Evolutionary conservation across 2,888 invertebrate genomes (phyloP), one percentile per base, ranked within the genome.

Genomic region (Hoplodrina blanda): DNA sequence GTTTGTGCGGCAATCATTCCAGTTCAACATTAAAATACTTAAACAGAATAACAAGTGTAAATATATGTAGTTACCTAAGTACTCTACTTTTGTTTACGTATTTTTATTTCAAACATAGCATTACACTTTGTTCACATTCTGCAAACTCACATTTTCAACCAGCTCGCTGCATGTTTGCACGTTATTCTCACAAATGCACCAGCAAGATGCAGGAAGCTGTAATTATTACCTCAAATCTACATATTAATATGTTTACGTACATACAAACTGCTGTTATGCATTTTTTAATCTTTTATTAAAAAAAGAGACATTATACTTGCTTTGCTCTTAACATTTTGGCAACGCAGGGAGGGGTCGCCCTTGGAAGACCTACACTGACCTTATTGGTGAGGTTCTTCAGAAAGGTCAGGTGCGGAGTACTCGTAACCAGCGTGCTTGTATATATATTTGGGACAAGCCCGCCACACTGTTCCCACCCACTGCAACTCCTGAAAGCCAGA

Each of bases 321-420:
- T 33, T 17, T 17, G 15, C 61, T 72, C 17, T n/a, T 11, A 41
- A 72, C 61, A 61, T 50, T 55, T 49, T 62, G 62, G 15, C 30
- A n/a, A n/a, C n/a, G n/a, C n/a, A n/a, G n/a, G n/a, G n/a, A n/a
- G n/a, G n/a, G n/a, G n/a, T n/a, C n/a, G n/a, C n/a, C n/a, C n/a
- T n/a, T n/a, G n/a, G n/a, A n/a, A n/a, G n/a, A n/a, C n/a, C n/a
- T n/a, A n/a, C n/a, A n/a, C n/a, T n/a, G n/a, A n/a, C n/a, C n/a
- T n/a, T n/a, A n/a, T n/a, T n/a, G n/a, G n/a, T n/a, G n/a, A n/a
- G n/a, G n/a, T n/a, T n/a, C n/a, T n/a, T n/a, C n/a, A n/a, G n/a
- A n/a, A n/a, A n/a, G n/a, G n/a, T n/a, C n/a, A n/a, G n/a, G n/a
- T n/a, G n/a, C n/a, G n/a, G n/a, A n/a, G n/a, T n/a, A n/a, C n/a